Conservation (phyloP, 2,888 invertebrate species). For the Hydriomena furcata region DNA sequence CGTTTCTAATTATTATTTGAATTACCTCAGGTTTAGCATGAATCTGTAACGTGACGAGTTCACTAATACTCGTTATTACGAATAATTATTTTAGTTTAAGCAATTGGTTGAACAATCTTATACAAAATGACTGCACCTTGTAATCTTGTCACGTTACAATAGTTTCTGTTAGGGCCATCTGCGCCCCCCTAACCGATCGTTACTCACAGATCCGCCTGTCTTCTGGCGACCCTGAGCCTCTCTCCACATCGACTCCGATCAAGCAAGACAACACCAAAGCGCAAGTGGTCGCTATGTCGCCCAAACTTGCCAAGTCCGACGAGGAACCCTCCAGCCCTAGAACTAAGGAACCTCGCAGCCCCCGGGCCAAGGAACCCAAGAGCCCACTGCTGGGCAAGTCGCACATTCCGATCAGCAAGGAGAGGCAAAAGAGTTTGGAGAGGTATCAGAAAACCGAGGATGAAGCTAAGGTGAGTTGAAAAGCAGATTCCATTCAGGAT, state of each 20-base stretch:
- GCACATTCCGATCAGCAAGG: constrained; percentile 46
- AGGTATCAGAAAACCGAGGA: constrained; percentile 58
- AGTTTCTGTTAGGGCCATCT: no score
- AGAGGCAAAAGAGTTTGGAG: constrained; percentile 41
- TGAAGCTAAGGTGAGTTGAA: constrained; percentile 30
- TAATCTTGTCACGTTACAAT: no score
- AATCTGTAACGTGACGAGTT: no score
- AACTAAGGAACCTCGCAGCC: constrained; percentile 10
- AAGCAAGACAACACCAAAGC: constrained; percentile 51
- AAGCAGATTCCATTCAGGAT: no score
- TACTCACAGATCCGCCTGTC: constrained; percentile 22
- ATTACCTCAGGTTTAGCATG: no score
- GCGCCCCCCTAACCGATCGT: not conserved
- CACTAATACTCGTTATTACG: no score
- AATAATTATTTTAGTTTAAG: no score
- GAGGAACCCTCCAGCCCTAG: constrained; percentile 4
- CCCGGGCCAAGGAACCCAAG: not conserved
- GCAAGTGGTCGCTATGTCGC: constrained; percentile 72
- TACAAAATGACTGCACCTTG: no score
- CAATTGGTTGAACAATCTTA: no score
- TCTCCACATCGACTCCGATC: constrained; percentile 71
- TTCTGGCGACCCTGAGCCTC: constrained; percentile 51
- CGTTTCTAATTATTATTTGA: no score
- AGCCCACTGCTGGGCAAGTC: constrained; percentile 19
- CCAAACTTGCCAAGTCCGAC: constrained; percentile 45